Conservation (phyloP, 2,797 vertebrate species). For the Psittacula derbiana region DNA sequence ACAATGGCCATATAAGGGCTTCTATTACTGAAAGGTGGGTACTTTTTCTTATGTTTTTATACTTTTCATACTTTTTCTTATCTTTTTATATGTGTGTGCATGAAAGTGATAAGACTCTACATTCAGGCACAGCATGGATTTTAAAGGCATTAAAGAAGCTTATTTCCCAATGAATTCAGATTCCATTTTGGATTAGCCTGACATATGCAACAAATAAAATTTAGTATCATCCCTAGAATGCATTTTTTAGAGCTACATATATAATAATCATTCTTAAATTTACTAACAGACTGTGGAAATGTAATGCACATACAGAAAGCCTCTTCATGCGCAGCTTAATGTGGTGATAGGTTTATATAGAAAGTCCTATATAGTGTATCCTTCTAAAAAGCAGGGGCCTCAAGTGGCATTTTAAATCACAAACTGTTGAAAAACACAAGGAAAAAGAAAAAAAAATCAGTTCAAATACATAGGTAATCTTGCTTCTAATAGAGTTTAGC, state of each 20-base stretch:
- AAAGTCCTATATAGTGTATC: not conserved
- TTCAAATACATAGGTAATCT: not conserved
- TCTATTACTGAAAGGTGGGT: not conserved
- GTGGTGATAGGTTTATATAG: not conserved
- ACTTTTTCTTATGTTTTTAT: not conserved
- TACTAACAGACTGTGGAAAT: not conserved
- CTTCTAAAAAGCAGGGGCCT: not conserved
- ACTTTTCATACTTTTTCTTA: not conserved
- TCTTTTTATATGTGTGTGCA: not conserved
- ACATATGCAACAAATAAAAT: not conserved
- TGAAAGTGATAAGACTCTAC: not conserved
- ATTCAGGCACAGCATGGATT: not conserved
- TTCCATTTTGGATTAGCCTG: not conserved
- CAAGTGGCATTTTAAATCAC: not conserved
- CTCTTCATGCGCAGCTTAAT: not conserved
- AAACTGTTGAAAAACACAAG: not conserved
- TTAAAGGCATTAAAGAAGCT: not conserved
- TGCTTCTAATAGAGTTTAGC: not conserved
- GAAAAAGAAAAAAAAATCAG: not conserved
- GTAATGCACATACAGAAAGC: not conserved
- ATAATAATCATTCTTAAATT: not conserved
- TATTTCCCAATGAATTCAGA: not conserved
- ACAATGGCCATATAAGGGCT: rapidly evolving
- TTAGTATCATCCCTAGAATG: not conserved
- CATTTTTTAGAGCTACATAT: not conserved